Base-by-base conservation (phyloP, 2,113 vertebrate genomes). In the Oxyruncus cristatus region DNA sequence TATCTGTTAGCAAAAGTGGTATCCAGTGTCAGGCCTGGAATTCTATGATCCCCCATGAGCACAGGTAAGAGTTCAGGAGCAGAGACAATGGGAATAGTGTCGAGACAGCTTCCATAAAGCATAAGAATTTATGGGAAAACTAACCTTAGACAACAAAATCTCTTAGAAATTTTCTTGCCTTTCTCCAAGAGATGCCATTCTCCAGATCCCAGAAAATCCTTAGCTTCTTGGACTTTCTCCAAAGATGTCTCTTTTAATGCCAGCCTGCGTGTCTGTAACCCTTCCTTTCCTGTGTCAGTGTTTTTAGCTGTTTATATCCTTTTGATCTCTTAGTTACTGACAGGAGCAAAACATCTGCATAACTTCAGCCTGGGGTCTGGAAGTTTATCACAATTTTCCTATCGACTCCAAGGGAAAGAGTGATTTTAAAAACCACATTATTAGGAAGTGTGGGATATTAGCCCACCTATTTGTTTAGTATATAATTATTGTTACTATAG, bases 11-110 rank as follows among this genome's bases (percentile, higher is more conserved):
- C 21, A 98, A 97, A 95, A 98, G 97, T 59, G 99, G 99, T 85
- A 98, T 99, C 85, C 98, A 96, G 67, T 99, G 99, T 97, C 99
- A 99, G 92, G 98, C 98, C n/a, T 99, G 99, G 99, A 98, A 98
- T 96, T 99, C 99, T 59, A 98, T 98, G 94, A 98, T 99, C 66
- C 99, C 99, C 85, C 99, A 99, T 47, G 99, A 99, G 93, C 99
- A 99, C 98, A 99, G 99, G 99, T 99, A 99, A 99, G 99, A 97
- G 89, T 97, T 96, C 95, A 95, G 66, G 41, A 88, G 81, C 89
- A 91, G 62, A 91, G 96, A 95, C 87, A 89, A 71, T 78, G 80
- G 37, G 41, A 94, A 85, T 47, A 92, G 14, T 77, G 27, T 52
- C 32, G 24, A 67, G 79, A 71, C 61, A 85, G 81, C 20, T 92